A percentile compares a stretch with the other conserved stretches of the same genome.
phyloP scores from a whole-genome alignment of 2,113 vertebrate genomes.

The Genyomyrus donnyi region DNA sequence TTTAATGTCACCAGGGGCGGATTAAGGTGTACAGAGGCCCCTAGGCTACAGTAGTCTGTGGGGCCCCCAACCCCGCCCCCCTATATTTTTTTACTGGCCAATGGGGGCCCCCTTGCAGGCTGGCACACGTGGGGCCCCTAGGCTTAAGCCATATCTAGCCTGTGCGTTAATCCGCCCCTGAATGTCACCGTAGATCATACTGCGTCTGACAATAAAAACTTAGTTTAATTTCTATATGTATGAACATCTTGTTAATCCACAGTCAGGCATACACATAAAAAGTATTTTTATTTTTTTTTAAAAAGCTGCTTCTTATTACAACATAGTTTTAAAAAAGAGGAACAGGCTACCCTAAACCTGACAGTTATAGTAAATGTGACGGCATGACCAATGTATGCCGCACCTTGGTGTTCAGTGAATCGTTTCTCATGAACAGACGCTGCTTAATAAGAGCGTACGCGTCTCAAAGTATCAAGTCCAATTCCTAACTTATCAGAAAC shows the following conservation, averaged over 20 bases:
- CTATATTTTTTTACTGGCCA: too few species aligned
- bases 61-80: too few species aligned
- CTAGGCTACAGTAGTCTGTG: too few species aligned
- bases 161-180: too few species aligned
- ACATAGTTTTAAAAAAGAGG: neutral
- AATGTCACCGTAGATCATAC: neutral
- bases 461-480: neutral
- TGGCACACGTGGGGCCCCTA: too few species aligned
- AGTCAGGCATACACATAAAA: neutral
- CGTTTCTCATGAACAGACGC: neutral
- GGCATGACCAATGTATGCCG: neutral
- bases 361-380: neutral
- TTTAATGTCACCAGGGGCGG: neutral
- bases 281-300: neutral
- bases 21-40: too few species aligned
- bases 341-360: neutral
- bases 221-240: neutral
- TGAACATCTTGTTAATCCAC: neutral
- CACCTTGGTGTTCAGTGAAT: neutral
- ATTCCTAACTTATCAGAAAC: neutral
- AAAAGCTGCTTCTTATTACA: neutral
- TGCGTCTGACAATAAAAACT: neutral
- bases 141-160: too few species aligned
- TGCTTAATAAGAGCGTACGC: neutral
- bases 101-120: too few species aligned